These are phyloP conservation scores for Calidris pygmaea DNA, from an alignment of 2,113 vertebrate species.

Conservation along the genomic window DNA sequence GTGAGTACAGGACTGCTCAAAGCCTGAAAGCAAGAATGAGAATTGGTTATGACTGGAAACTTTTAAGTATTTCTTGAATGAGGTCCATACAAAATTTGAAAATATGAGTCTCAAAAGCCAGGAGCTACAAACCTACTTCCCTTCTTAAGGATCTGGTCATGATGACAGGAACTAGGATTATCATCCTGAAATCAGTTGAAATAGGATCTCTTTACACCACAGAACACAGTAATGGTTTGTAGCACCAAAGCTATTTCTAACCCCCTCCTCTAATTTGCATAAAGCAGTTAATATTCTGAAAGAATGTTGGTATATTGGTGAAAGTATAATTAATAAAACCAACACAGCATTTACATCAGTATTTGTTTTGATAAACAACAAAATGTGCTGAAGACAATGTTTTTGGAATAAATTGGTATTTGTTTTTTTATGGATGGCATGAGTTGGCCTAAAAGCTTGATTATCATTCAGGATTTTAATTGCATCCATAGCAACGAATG, in stretches of 20 bases:
- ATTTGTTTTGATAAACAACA: slow-evolving; percentile 43
- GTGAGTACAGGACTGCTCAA: background rate
- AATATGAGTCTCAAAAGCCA: background rate
- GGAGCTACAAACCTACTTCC: background rate
- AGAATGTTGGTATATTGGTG: background rate
- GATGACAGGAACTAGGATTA: background rate
- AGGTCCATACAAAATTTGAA: background rate
- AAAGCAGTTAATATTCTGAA: slow-evolving; percentile 30
- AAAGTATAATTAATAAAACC: slow-evolving; percentile 40
- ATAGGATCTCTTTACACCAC: background rate
- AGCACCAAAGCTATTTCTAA: background rate
- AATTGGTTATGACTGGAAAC: background rate
- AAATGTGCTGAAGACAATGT: slow-evolving; percentile 9
- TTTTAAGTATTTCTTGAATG: background rate
- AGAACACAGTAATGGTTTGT: background rate
- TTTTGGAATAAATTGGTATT: slow-evolving; percentile 4
- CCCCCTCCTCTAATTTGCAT: background rate
- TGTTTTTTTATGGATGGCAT: background rate
- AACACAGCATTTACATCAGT: slow-evolving; percentile 15
- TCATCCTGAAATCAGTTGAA: background rate
- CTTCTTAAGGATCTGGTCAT: background rate
- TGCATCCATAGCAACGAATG: background rate
- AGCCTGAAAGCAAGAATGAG: background rate
- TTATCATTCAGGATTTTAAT: slow-evolving; percentile 37
- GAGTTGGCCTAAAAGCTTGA: background rate